Percentiles rank a stretch among this genome's conserved stretches.
phyloP scores from a whole-genome alignment of 2,797 vertebrate species.

The Lemur catta region DNA sequence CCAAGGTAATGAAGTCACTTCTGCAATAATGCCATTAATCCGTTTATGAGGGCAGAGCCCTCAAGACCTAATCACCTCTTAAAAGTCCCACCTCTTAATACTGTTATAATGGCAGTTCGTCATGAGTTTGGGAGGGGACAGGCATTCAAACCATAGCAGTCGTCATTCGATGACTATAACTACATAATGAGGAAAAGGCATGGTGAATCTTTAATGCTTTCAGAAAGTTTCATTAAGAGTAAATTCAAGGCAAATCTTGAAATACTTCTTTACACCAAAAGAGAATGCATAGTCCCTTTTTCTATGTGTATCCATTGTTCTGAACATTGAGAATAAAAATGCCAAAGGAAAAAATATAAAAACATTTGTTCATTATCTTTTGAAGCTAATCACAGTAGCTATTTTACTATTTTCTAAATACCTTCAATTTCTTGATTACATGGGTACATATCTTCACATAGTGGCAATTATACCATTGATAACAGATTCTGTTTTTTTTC shows the following conservation, averaged over 20 bases:
- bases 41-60: neutral
- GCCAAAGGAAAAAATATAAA: neutral
- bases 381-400: neutral
- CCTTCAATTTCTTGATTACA: neutral
- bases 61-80: neutral
- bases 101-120: neutral
- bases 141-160: neutral
- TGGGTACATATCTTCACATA: neutral
- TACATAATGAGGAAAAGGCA: neutral
- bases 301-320: neutral
- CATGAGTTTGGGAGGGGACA: neutral
- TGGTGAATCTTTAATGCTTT: neutral
- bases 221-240: neutral
- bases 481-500: neutral
- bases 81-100: neutral
- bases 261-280: neutral
- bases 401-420: neutral
- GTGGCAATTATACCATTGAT: neutral
- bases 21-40: neutral
- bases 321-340: neutral
- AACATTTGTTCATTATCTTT: neutral
- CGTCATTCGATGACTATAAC: neutral
- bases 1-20: neutral
- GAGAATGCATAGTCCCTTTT: neutral
- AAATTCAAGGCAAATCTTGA: neutral